A percentile compares a stretch with the other conserved stretches of the same genome.
These are phyloP conservation scores for Meloe dianella DNA, from an alignment of 2,888 invertebrate genomes.

Conservation along the genomic window DNA sequence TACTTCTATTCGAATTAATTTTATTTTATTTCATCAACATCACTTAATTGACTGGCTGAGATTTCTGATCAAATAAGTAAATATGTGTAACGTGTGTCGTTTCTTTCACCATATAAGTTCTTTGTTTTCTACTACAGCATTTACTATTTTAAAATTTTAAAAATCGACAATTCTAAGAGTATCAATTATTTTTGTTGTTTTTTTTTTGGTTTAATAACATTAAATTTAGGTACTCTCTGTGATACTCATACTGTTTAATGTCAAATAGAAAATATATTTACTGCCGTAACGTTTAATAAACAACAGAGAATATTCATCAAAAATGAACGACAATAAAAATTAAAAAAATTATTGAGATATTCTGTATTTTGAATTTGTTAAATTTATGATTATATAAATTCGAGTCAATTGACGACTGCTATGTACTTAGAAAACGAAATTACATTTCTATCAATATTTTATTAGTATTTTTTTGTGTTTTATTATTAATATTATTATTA, in stretches of 20 bases:
- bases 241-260: neutral
- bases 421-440: neutral
- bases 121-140: no score
- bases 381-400: no score
- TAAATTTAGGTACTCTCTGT: neutral
- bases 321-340: neutral
- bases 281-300: neutral
- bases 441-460: neutral
- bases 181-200: neutral
- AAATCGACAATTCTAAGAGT: conserved; percentile 2
- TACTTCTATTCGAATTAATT: no score
- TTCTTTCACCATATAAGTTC: no score
- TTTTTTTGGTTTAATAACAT: no score
- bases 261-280: no score
- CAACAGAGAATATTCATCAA: neutral
- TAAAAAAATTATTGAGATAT: no score
- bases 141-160: neutral
- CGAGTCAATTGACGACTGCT: no score
- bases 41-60: neutral
- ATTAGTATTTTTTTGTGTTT: neutral
- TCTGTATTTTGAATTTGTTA: neutral
- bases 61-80: no score
- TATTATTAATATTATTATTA: neutral
- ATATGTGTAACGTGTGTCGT: no score
- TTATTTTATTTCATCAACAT: neutral